phyloP scores from a whole-genome alignment of 2,888 invertebrate species.

The Octonoba sinensis region DNA sequence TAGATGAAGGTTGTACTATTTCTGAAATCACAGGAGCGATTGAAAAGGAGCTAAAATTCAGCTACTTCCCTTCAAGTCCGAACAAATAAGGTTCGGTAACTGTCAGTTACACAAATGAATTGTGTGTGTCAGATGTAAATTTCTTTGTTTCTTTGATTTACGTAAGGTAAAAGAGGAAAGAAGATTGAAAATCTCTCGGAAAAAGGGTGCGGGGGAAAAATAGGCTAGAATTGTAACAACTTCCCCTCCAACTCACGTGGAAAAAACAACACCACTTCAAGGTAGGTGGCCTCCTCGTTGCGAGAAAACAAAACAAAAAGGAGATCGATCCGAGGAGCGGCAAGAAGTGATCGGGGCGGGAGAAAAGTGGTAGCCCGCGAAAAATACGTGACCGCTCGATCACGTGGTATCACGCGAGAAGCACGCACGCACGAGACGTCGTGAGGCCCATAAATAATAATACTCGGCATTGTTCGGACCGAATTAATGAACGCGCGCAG shows the following conservation, averaged over 20 bases:
- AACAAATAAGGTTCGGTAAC: no score
- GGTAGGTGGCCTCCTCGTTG: slow-evolving; percentile 39
- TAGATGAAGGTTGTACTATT: no score
- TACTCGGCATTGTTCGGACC: slow-evolving; percentile 46
- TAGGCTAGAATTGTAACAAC: not conserved
- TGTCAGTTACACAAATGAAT: no score
- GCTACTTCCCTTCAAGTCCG: no score
- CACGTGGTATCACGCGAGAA: slow-evolving; percentile 44
- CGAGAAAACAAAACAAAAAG: slow-evolving; percentile 17
- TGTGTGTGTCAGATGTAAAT: no score
- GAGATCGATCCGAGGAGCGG: slow-evolving; percentile 1
- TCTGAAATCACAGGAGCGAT: no score
- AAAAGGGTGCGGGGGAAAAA: not conserved
- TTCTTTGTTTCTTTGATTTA: no score
- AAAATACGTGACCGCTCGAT: slow-evolving; percentile 44
- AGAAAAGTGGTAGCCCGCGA: not conserved
- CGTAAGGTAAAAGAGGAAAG: no score
- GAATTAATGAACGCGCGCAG: slow-evolving; percentile 42
- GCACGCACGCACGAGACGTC: slow-evolving; percentile 21
- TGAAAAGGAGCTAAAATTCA: no score
- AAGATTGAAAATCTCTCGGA: no score
- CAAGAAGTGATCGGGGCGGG: not conserved
- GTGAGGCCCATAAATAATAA: slow-evolving; percentile 54
- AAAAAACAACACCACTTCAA: slow-evolving; percentile 26
- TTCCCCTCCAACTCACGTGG: slow-evolving; percentile 13